These are phyloP conservation scores for Megaceryle maxima DNA, from an alignment of 2,113 vertebrate genomes.

Conservation along the genomic window DNA sequence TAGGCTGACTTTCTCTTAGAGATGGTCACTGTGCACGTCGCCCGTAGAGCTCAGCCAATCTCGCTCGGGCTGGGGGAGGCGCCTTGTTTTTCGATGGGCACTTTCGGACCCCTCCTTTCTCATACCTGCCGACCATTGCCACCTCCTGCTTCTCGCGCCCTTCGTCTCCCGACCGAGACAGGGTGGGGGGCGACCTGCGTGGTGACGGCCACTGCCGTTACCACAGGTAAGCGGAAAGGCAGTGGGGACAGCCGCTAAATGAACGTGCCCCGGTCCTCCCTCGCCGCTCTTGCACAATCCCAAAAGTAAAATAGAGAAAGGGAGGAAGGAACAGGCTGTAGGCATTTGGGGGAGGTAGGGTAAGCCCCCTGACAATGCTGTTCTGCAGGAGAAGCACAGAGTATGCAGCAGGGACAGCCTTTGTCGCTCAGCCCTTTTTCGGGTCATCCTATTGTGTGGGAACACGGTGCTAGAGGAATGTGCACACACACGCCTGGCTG, in stretches of 20 bases:
- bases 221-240: fast-evolving
- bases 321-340: not conserved
- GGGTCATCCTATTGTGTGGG: not conserved
- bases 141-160: not conserved
- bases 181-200: fast-evolving
- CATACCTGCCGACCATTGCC: fast-evolving
- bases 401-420: not conserved
- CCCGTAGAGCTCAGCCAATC: not conserved
- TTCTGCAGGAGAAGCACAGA: not conserved
- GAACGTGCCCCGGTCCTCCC: fast-evolving
- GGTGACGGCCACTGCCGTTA: fast-evolving
- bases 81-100: fast-evolving
- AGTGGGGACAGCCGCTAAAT: fast-evolving
- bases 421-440: fast-evolving
- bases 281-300: fast-evolving
- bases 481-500: fast-evolving
- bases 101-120: not conserved
- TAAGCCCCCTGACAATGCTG: too few species aligned
- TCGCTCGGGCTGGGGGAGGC: fast-evolving
- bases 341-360: too few species aligned
- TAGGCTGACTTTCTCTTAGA: fast-evolving
- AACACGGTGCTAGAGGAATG: not conserved
- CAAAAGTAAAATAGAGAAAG: not conserved
- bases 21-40: fast-evolving
- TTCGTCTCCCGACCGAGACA: not conserved